A percentile compares a stretch with the other conserved stretches of the same genome.
These are phyloP conservation scores for Pristionchus entomophagus DNA, from an alignment of 2,888 invertebrate species.

Conservation along the genomic window DNA sequence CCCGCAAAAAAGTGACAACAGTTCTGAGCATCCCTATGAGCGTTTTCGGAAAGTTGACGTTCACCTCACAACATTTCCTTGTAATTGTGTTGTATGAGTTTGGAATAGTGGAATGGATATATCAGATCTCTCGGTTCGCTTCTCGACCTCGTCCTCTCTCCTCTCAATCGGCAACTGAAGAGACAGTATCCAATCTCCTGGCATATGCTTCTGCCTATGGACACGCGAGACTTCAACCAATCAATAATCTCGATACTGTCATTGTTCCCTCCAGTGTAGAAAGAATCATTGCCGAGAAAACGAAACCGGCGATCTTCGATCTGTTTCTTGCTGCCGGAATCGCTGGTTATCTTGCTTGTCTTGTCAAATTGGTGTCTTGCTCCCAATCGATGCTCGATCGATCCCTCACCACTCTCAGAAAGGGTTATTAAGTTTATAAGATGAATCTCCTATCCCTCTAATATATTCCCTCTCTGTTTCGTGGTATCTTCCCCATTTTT, in stretches of 20 bases:
- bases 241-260: background rate
- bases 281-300: slow-evolving; percentile 74
- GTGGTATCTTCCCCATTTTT: background rate
- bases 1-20: too few species aligned
- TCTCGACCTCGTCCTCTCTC: slow-evolving; percentile 59
- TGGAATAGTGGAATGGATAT: background rate
- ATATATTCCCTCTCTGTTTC: slow-evolving; percentile 2
- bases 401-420: slow-evolving; percentile 27
- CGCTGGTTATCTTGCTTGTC: slow-evolving; percentile 86
- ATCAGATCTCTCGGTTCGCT: slow-evolving; percentile 55
- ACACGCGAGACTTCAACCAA: slow-evolving; percentile 9
- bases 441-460: background rate
- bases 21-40: too few species aligned
- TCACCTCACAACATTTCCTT: too few species aligned
- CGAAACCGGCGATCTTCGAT: slow-evolving; percentile 96
- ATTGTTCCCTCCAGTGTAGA: slow-evolving; percentile 1
- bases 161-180: slow-evolving; percentile 56
- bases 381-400: slow-evolving; percentile 36
- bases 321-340: slow-evolving; percentile 91
- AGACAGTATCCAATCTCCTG: slow-evolving; percentile 56
- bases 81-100: too few species aligned
- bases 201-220: slow-evolving; percentile 54
- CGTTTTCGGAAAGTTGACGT: too few species aligned
- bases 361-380: slow-evolving; percentile 81
- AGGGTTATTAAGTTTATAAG: slow-evolving; percentile 4